Percentiles rank a stretch among this genome's conserved stretches.
phyloP scores from a whole-genome alignment of 2,888 invertebrate genomes.

The Notodonta dromedarius region DNA sequence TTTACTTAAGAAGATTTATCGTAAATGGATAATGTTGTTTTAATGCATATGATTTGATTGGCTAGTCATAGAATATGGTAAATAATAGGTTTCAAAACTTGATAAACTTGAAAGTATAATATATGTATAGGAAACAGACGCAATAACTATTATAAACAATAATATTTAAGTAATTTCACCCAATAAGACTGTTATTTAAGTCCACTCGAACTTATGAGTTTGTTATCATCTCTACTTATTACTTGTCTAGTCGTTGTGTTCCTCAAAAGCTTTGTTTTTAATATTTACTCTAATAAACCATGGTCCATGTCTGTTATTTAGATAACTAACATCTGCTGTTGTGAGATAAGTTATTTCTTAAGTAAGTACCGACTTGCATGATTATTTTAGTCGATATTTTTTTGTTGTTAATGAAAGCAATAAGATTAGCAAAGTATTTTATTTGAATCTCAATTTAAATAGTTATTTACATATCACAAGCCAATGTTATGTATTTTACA shows the following conservation, averaged over 20 bases:
- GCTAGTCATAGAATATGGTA: background rate
- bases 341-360: too few relatives aligned
- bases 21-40: too few relatives aligned
- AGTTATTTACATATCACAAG: background rate
- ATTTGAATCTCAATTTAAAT: background rate
- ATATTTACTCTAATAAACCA: constrained; percentile 15
- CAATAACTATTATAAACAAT: constrained; percentile 57
- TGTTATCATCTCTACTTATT: constrained; percentile 45
- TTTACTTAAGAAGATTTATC: too few relatives aligned
- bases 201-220: constrained; percentile 59
- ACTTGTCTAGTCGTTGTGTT: constrained; percentile 29
- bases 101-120: background rate
- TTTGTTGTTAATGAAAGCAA: too few relatives aligned
- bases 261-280: constrained; percentile 32
- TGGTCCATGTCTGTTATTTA: constrained; percentile 18
- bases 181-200: constrained; percentile 74
- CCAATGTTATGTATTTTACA: background rate
- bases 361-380: too few relatives aligned
- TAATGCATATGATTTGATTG: background rate
- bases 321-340: background rate
- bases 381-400: too few relatives aligned
- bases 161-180: constrained; percentile 50
- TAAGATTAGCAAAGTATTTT: background rate
- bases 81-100: background rate
- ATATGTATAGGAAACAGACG: constrained; percentile 34